Conservation (phyloP, 2,113 vertebrate species). For the Corythornis vintsioides region DNA sequence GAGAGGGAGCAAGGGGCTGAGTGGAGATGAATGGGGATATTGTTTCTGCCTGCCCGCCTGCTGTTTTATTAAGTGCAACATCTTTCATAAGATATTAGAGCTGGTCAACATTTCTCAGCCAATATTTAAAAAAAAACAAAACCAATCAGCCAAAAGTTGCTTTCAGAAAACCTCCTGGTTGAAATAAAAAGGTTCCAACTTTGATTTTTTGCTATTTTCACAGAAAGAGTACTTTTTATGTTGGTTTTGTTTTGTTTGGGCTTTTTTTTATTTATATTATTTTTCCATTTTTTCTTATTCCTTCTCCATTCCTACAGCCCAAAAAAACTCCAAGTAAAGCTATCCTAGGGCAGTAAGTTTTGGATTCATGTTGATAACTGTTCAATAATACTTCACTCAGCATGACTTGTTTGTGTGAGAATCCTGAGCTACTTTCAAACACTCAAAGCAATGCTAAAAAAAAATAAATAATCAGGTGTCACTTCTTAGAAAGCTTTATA, state of each 20-base stretch:
- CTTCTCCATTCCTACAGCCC: background rate
- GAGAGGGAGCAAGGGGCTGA: background rate
- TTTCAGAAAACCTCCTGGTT: conserved; percentile 10
- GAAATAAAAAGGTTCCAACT: background rate
- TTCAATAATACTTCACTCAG: background rate
- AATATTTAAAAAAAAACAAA: background rate
- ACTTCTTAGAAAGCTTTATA: background rate
- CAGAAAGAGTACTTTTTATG: background rate
- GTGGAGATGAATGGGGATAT: background rate
- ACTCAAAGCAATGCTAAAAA: background rate
- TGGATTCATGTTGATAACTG: background rate
- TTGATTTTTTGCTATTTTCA: background rate
- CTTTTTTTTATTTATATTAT: too few relatives aligned
- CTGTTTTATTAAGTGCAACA: conserved; percentile 16
- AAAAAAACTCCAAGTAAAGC: background rate
- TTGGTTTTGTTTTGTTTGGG: background rate
- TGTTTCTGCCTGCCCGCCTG: background rate
- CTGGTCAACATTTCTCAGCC: background rate
- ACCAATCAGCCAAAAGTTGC: background rate
- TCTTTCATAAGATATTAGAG: conserved; percentile 25
- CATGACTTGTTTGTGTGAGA: background rate
- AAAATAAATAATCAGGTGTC: background rate
- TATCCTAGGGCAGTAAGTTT: background rate
- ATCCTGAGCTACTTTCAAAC: background rate
- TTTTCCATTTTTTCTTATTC: background rate